Evolutionary conservation across 2,888 invertebrate genomes (phyloP), one percentile per base, ranked within the genome.

Genomic region (Rhagonycha lutea): DNA sequence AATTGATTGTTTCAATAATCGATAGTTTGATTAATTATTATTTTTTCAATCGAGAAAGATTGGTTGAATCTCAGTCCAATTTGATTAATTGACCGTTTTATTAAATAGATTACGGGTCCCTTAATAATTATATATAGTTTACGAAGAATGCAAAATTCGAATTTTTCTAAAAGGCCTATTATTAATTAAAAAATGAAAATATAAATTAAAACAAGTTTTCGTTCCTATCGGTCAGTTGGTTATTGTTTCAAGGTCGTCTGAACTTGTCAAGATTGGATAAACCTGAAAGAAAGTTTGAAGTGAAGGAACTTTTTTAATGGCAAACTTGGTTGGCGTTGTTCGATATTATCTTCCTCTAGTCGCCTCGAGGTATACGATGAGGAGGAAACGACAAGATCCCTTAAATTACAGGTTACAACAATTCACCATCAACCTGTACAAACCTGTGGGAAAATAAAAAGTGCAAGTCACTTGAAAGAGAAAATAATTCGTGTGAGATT

Each of bases 221-320:
- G 80, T 26, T 62, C 14, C 62, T 78, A 80, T 82, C 81, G 81
- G 82, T 82, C 81, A 82, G 80, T 82, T 81, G 81, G 82, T 81
- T 81, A 82, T 79, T 79, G 79, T 81, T 79, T 80, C 81, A 82
- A 82, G 82, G 82, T 71, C 81, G 80, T 79, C 79, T 76, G 67
- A 78, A 69, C 68, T 72, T 61, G 60, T 47, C 61, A 47, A 62
- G 76, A 75, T 63, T 68, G 47, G 72, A 73, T 77, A 78, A 78
- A 78, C 26, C 29, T 69, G 77, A 78, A 78, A 70, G 65, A 69
- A 75, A 73, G 74, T 73, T 78, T 67, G 68, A 61, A 72, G 68
- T 68, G 29, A 67, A 18, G 8, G 18, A n/a, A 26, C 23, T 65
- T 65, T 65, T 65, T 28, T 32, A 28, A 26, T 28, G 68, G 28